These are phyloP conservation scores for Trachurus trachurus DNA, from an alignment of 2,797 vertebrate species.

Conservation along the genomic window DNA sequence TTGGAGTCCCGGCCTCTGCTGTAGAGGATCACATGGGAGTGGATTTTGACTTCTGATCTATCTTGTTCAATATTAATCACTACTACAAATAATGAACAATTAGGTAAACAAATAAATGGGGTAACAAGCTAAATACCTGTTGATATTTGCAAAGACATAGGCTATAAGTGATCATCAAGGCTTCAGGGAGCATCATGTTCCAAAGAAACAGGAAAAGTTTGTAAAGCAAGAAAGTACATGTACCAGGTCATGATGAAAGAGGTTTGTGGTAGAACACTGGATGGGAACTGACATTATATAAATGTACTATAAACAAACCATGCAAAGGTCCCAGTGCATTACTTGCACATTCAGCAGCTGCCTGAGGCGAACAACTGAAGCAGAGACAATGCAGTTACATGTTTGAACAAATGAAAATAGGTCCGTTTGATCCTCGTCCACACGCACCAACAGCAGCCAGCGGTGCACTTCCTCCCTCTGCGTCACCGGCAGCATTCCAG, in stretches of 20 bases:
- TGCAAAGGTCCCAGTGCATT: neutral
- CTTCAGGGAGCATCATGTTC: too few species aligned
- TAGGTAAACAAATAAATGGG: too few species aligned
- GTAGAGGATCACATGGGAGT: too few species aligned
- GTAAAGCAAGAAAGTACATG: too few species aligned
- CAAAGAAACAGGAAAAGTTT: too few species aligned
- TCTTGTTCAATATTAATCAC: too few species aligned
- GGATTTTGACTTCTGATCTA: too few species aligned
- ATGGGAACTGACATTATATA: neutral
- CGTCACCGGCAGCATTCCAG: constrained; percentile 25
- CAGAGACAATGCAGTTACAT: constrained; percentile 10
- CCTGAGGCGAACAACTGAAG: constrained; percentile 9
- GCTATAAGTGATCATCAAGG: too few species aligned
- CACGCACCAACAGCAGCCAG: constrained; percentile 3
- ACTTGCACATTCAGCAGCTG: neutral
- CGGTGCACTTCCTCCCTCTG: neutral
- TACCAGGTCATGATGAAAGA: neutral
- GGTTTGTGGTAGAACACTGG: neutral
- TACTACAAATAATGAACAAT: too few species aligned
- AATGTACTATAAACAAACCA: neutral
- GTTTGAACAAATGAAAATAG: constrained; percentile 24
- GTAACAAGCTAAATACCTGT: too few species aligned
- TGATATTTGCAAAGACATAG: too few species aligned
- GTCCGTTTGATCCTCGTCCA: constrained; percentile 1
- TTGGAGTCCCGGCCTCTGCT: too few species aligned